Percentiles rank a stretch among this genome's conserved stretches.
Conservation (phyloP, 2,113 vertebrate genomes). For the Siphamia tubifer region DNA sequence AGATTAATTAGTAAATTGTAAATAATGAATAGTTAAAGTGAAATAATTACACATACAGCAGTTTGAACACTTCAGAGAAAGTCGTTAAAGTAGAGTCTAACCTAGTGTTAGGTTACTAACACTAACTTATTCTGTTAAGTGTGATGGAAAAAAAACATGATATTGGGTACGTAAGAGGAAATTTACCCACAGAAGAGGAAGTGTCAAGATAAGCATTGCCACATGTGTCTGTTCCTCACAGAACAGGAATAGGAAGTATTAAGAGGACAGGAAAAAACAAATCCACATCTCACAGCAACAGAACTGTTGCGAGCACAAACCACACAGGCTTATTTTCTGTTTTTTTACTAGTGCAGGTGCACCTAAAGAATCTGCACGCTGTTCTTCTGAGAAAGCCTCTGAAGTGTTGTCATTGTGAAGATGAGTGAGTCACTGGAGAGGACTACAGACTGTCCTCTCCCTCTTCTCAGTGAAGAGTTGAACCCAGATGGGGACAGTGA, state of each 20-base stretch:
- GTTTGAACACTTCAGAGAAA: no score
- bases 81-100: no score
- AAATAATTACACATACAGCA: no score
- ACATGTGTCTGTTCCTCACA: slow-evolving; percentile 13
- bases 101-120: no score
- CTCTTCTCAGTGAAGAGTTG: slow-evolving; percentile 58
- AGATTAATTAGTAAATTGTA: no score
- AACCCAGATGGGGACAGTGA: slow-evolving; percentile 74
- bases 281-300: slow-evolving; percentile 29
- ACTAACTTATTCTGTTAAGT: no score
- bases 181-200: slow-evolving; percentile 57
- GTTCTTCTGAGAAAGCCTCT: background rate
- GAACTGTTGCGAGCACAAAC: slow-evolving; percentile 8
- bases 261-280: slow-evolving; percentile 55
- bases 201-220: slow-evolving; percentile 24
- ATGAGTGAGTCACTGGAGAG: slow-evolving; percentile 89
- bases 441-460: slow-evolving; percentile 78
- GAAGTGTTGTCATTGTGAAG: background rate
- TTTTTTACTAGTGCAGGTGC: slow-evolving; percentile 17
- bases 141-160: background rate
- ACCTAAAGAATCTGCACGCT: background rate
- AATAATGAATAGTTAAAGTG: no score
- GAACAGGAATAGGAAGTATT: slow-evolving; percentile 74
- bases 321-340: slow-evolving; percentile 8
- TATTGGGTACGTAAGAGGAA: background rate